phyloP scores from a whole-genome alignment of 2,888 invertebrate genomes.

The Plebejus argus region DNA sequence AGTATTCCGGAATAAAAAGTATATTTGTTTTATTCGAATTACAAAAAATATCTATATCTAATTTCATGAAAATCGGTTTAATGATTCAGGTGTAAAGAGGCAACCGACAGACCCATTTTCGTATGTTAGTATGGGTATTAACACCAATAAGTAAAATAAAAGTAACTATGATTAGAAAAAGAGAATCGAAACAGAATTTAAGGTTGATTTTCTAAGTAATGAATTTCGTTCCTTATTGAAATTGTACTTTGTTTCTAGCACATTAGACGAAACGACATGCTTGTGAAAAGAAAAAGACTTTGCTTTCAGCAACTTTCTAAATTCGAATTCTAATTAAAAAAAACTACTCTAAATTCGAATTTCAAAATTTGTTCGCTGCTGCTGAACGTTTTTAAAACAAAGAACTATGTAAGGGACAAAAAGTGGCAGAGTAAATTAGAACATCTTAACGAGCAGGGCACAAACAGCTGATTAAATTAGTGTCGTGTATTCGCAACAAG shows the following conservation, averaged over 20 bases:
- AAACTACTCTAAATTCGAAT: not conserved
- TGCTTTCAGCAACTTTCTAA: not conserved
- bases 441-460: slow-evolving; percentile 23
- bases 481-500: slow-evolving; percentile 25
- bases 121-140: no score
- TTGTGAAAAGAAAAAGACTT: not conserved
- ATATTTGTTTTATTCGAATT: no score
- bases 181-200: not conserved
- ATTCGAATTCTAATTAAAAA: not conserved
- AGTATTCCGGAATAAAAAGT: no score
- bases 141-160: no score
- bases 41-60: no score
- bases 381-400: not conserved
- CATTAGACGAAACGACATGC: not conserved
- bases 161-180: not conserved
- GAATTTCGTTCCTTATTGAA: not conserved
- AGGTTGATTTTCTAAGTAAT: not conserved
- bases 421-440: slow-evolving; percentile 10
- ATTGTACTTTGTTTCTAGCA: not conserved
- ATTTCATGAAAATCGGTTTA: no score
- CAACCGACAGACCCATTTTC: not conserved
- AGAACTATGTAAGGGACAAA: not conserved
- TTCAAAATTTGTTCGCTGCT: not conserved
- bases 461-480: slow-evolving; percentile 26
- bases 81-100: not conserved